Conservation (phyloP, 2,888 invertebrate genomes). For the Hoplodrina ambigua region DNA sequence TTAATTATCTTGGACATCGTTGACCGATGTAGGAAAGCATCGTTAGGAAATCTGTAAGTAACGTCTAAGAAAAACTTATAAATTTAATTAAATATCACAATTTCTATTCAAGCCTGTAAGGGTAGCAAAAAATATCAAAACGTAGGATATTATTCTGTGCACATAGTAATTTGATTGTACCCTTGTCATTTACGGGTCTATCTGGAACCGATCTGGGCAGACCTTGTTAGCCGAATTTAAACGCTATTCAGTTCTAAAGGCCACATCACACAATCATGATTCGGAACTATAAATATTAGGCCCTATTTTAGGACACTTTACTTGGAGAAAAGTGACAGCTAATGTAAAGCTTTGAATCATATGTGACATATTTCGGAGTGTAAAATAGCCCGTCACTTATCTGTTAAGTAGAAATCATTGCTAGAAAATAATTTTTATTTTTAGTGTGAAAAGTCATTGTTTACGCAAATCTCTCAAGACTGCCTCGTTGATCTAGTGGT, state of each 20-base stretch:
- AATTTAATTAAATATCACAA: constrained; percentile 6
- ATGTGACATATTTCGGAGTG: too few species aligned
- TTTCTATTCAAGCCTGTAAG: constrained; percentile 1
- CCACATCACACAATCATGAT: constrained; percentile 8
- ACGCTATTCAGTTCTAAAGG: constrained; percentile 33
- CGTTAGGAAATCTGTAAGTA: too few species aligned
- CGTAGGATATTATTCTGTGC: constrained; percentile 26
- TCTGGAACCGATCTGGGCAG: constrained; percentile 38
- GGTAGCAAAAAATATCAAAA: constrained; percentile 20
- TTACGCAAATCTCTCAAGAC: too few species aligned
- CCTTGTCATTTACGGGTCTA: constrained; percentile 55
- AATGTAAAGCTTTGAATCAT: background rate
- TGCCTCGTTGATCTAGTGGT: too few species aligned
- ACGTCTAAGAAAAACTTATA: too few species aligned
- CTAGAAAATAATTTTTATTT: too few species aligned
- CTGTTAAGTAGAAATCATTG: too few species aligned
- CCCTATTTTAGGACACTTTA: constrained; percentile 4
- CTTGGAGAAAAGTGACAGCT: background rate
- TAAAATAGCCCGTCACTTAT: too few species aligned
- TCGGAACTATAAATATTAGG: background rate
- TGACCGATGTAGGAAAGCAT: too few species aligned
- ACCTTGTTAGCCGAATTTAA: constrained; percentile 45
- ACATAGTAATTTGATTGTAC: constrained; percentile 52
- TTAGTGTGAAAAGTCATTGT: too few species aligned
- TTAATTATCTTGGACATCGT: too few species aligned